Conservation (phyloP, 2,113 vertebrate genomes). For the Halcyon malimbica region DNA sequence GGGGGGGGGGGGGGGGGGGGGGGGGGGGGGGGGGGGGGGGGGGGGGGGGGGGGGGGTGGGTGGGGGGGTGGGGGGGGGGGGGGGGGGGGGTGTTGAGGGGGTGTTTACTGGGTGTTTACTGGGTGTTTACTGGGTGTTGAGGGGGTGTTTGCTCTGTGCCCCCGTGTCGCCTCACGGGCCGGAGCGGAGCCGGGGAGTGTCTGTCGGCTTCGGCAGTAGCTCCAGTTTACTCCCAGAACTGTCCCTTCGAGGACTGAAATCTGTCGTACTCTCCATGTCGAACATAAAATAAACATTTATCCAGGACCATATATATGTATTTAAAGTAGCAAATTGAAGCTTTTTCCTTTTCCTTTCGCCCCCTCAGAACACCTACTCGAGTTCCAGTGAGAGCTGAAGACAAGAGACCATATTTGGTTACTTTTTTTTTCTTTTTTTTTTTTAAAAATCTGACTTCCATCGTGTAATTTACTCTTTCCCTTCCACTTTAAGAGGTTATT, state of each 20-base stretch:
- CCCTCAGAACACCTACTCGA: background rate
- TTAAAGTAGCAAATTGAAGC: background rate
- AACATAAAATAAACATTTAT: rapidly evolving
- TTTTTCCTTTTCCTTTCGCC: background rate
- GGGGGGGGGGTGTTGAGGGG: too few species aligned
- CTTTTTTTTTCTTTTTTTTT: too few species aligned
- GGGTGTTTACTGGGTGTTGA: too few species aligned
- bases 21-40: too few species aligned
- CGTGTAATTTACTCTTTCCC: background rate
- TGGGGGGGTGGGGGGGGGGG: too few species aligned
- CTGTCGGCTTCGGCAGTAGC: background rate
- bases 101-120: too few species aligned
- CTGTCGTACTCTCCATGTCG: rapidly evolving
- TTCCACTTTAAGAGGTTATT: too few species aligned
- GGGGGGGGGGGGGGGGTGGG: too few species aligned
- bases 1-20: too few species aligned
- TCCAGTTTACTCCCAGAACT: background rate
- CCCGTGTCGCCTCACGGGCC: background rate
- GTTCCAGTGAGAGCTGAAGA: background rate
- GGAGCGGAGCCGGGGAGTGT: background rate
- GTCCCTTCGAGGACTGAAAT: background rate
- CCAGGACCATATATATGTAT: rapidly evolving
- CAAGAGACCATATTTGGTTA: too few species aligned
- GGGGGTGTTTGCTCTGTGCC: too few species aligned
- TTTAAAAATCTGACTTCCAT: rapidly evolving